Base-by-base conservation (phyloP, 2,888 invertebrate species). In the Parnassius smintheus region DNA sequence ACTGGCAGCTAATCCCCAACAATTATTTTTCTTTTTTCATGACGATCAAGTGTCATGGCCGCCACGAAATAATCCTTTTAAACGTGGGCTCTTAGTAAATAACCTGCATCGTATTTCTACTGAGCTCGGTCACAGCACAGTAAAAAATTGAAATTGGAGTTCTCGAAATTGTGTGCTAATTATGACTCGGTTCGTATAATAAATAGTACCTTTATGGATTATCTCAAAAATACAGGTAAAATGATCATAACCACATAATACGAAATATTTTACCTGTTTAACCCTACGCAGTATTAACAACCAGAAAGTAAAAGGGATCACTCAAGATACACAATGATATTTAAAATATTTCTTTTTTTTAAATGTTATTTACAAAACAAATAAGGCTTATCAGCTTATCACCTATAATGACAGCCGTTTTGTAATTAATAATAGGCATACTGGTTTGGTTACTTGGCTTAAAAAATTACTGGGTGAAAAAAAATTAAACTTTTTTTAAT, bases 1-100 rank as follows among this genome's bases (percentile, higher is more conserved):
- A 88, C 91, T 88, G 91, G 84, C 88, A 87, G 86, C 86, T 91
- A 89, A 91, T 91, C 91, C 88, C 78, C 75, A 80, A 83, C 86
- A 86, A 86, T 84, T 83, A 85, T 85, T 87, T 84, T 82, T 80
- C 73, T 73, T 80, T 68, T 69, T 84, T 84, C 75, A 45, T 72
- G 69, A 76, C 75, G 77, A 82, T 87, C 86, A 75, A 78, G 78
- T 88, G 88, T 87, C 88, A 86, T 83, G 88, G 84, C 80, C 78
- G 85, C 79, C 76, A 69, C 68, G 75, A 74, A 83, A 78, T 91
- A 91, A 91, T 91, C 91, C 91, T 88, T 91, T 91, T 91, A 91
- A 89, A 90, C 81, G 85, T 64, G 69, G 68, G 72, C 72, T 70
- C 70, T 71, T 64, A 68, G 82, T 81, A 76, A 82, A 82, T 80